Evolutionary conservation across 2,888 invertebrate species (phyloP).

Genomic region (Acanthosepion esculentum): DNA sequence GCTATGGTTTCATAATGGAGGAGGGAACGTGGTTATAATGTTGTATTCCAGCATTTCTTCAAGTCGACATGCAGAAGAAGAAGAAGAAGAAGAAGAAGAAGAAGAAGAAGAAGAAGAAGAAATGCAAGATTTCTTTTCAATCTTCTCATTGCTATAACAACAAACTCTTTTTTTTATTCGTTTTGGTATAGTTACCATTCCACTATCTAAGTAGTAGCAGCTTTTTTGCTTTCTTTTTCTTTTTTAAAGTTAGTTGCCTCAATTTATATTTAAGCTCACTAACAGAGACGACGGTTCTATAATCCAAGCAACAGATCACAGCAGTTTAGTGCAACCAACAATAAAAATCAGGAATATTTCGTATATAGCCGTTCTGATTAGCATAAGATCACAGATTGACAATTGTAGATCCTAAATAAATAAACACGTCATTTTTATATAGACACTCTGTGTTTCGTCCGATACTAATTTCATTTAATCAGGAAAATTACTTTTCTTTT

Average conservation of each 20-base stretch:
- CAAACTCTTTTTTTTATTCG: neutral
- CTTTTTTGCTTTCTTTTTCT: neutral
- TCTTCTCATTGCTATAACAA: neutral
- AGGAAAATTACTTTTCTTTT: no score
- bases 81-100: neutral
- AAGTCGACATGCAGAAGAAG: neutral
- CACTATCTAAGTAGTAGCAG: neutral
- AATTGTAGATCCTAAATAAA: neutral
- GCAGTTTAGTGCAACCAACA: neutral
- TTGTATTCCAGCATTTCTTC: neutral
- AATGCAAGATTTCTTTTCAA: neutral
- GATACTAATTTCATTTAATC: no score
- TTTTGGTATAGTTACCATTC: neutral
- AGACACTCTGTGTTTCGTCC: no score
- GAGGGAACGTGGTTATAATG: neutral
- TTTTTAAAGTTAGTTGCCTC: neutral
- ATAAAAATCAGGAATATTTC: neutral
- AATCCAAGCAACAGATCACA: neutral
- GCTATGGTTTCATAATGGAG: constrained; percentile 21
- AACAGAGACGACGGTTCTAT: neutral
- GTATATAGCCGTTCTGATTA: neutral
- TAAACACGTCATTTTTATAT: no score
- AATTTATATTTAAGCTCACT: neutral
- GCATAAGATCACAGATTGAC: neutral
- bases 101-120: neutral